These are phyloP conservation scores for Willowsia nigromaculata DNA, from an alignment of 2,888 invertebrate species.

Conservation along the genomic window DNA sequence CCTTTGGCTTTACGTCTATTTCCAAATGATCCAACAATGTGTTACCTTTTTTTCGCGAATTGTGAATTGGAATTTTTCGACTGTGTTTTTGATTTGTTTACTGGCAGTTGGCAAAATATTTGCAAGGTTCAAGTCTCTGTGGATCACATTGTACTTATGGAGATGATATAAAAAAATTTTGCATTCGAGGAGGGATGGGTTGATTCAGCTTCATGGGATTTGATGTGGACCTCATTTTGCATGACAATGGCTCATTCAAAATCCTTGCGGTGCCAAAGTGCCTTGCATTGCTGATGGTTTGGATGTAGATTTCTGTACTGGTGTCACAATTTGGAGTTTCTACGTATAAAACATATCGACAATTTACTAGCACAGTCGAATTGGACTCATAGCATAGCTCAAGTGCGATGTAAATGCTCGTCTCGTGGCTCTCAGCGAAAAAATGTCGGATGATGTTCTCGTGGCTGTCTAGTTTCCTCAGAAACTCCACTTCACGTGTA, in stretches of 20 bases:
- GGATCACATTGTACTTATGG: not conserved
- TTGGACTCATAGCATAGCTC: too few species aligned
- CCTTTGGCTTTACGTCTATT: too few species aligned
- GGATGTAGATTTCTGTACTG: too few species aligned
- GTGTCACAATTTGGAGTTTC: too few species aligned
- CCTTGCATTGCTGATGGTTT: too few species aligned
- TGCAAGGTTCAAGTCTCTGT: not conserved
- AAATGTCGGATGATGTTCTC: not conserved
- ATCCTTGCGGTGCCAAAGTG: too few species aligned
- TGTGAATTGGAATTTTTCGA: not conserved
- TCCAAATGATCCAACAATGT: too few species aligned
- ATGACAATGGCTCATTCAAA: too few species aligned
- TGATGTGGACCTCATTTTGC: not conserved
- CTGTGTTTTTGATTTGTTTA: not conserved
- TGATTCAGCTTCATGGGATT: not conserved
- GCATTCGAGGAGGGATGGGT: not conserved
- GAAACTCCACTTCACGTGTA: not conserved
- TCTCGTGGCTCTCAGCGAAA: not conserved
- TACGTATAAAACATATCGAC: too few species aligned
- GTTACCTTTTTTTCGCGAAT: too few species aligned
- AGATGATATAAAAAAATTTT: not conserved
- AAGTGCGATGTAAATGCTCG: not conserved
- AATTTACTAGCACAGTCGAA: too few species aligned
- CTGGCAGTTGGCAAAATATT: not conserved
- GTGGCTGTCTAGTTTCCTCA: not conserved